Base-by-base conservation (phyloP, 2,113 vertebrate genomes). In the Sarotherodon lohbergeri region DNA sequence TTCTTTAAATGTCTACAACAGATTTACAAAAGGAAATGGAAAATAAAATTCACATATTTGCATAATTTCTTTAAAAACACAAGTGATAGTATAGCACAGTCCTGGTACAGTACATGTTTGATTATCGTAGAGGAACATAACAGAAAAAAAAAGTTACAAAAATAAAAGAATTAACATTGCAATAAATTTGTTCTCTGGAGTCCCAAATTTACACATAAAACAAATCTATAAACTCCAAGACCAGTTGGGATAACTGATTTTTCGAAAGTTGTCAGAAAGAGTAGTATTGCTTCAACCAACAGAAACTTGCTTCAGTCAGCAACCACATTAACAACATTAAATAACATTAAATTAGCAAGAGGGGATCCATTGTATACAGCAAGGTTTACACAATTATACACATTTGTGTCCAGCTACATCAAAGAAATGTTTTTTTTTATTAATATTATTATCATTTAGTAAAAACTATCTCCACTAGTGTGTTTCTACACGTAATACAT, bases 301-400 rank as follows among this genome's bases (percentile, higher is more conserved):
- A 95, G 82, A 94, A 93, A 89, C 87, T 90, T 91, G 87, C 91
- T 39, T 95, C 92, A 90, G 90, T 95, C 86, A 56, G 93, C 88
- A 96, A 95, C 95, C 93, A 95, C 85, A 63, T 95, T 94, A 94
- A 94, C 88, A 93, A 93, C 87, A 95, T 95, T 97, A 96, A 97
- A 97, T 96, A 96, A 96, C 91, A 96, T 97, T 97, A 96, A 96
- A 96, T 97, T 95, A 96, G 93, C 92, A 95, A 94, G 93, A 95
- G 94, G 94, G 94, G 94, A 94, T 95, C 92, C 93, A 96, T 92
- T 96, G 96, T 96, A 95, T 96, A 97, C 95, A 97, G 92, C 93
- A 96, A 95, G 93, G 91, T 95, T 96, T 95, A 93, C 93, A 96
- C 94, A 96, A 95, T 95, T 97, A 96, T 95, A 96, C 95, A 97